Evolutionary conservation across 2,113 vertebrate species (phyloP), one percentile per base, ranked within the genome.

Genomic region (Lophochroa leadbeateri): DNA sequence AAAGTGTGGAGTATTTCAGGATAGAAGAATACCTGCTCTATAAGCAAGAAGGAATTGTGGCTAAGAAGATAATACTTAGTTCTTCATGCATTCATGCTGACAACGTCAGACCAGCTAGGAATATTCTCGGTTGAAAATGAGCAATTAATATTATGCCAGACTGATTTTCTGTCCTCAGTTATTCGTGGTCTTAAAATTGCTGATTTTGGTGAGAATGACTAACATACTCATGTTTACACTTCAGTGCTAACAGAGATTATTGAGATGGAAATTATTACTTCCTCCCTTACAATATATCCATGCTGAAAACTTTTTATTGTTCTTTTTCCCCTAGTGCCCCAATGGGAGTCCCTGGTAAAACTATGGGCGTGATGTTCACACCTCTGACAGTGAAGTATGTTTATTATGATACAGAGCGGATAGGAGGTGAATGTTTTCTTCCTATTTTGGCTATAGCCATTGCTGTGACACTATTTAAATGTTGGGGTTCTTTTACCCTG

Each of bases 311-410:
- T 0, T 75, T 88, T 47, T 94, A 11, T 88, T 86, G 10, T 79
- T 88, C 1, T 76, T 18, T 67, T 44, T 72, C 92, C 49, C 2
- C 55, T 97, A 99, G 99, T 95, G 99, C 99, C 35, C 98, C 99
- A 86, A 99, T 99, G 99, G 99, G 99, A 44, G 99, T 99, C 60
- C 99, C 99, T 33, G 99, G 99, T 57, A 99, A 99, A 97, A 99
- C 99, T 1, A 99, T 99, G 90, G 99, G 99, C 6, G 99, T 99
- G 92, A 99, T 99, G 99, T 99, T 99, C 97, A 99, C 99, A 41
- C 99, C 99, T 1, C 97, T 99, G 57, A 98, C 98, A 3, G 99
- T 99, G 95, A 99, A 99, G 91, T 99, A 99, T 2, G 77, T 99
- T 6, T 99, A 99, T 94, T 99, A 99, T 11, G 99, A 99, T 97